Percentiles rank a stretch among this genome's conserved stretches.
Evolutionary conservation across 1,140 invertebrate genomes (phyloP).

Genomic region (Drosophila arizonae): DNA sequence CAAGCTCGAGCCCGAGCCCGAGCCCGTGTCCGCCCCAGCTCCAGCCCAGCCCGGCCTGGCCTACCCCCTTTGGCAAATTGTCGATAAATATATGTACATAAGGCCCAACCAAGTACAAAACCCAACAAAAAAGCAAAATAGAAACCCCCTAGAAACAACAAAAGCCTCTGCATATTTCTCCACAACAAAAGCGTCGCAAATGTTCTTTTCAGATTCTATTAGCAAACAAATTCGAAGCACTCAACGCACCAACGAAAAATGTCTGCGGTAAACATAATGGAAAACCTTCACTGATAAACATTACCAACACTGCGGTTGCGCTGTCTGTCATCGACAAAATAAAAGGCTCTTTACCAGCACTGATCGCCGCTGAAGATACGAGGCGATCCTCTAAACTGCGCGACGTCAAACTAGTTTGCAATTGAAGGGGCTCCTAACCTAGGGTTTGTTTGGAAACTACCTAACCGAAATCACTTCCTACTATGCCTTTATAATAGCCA

Average conservation of each 20-base stretch:
- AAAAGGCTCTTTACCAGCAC: conserved; percentile 23
- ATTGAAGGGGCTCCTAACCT: not conserved
- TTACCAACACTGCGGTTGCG: conserved; percentile 43
- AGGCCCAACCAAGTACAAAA: conserved; percentile 28
- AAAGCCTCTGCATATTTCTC: conserved; percentile 46
- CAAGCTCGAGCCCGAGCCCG: too few species aligned
- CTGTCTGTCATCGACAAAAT: conserved; percentile 2
- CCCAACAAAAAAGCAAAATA: conserved; percentile 1
- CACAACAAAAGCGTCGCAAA: conserved; percentile 57
- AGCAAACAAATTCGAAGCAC: conserved; percentile 68
- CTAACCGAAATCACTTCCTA: not conserved
- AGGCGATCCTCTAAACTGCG: conserved; percentile 43
- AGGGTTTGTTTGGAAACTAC: not conserved
- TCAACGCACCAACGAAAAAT: conserved; percentile 37
- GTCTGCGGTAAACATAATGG: conserved; percentile 5
- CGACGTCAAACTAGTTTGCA: conserved; percentile 18
- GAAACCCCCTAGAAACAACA: conserved; percentile 24
- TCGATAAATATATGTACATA: conserved; percentile 62
- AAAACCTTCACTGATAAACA: conserved; percentile 27
- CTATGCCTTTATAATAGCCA: not conserved
- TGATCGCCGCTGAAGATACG: conserved; percentile 52
- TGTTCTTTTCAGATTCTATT: conserved; percentile 75
- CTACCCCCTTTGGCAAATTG: conserved; percentile 35
- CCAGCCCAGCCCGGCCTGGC: not conserved
- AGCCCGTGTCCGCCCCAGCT: not conserved